These are phyloP conservation scores for Ctenoplectra terminalis DNA, from an alignment of 1,140 invertebrate species.

Conservation along the genomic window DNA sequence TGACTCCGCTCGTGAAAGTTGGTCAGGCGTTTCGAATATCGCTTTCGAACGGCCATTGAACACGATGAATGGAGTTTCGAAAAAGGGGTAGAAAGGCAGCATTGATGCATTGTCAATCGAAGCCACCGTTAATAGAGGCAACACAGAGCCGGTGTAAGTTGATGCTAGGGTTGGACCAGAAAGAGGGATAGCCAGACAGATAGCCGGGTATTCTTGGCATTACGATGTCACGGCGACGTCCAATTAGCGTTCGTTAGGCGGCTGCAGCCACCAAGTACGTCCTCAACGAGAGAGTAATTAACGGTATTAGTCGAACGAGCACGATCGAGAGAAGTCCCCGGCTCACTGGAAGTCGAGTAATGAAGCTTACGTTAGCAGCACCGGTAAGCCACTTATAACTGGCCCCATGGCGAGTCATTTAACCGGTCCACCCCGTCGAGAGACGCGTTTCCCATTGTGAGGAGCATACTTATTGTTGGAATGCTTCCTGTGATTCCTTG, in stretches of 20 bases:
- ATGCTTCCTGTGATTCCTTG: too few relatives aligned
- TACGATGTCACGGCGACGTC: slow-evolving; percentile 64
- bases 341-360: slow-evolving; percentile 61
- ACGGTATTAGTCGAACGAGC: slow-evolving; percentile 62
- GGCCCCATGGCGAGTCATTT: slow-evolving; percentile 12
- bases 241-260: slow-evolving; percentile 69
- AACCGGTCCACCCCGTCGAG: background rate
- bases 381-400: slow-evolving; percentile 39
- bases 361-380: slow-evolving; percentile 51
- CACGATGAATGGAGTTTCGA: too few relatives aligned
- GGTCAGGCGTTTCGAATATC: too few relatives aligned
- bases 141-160: background rate
- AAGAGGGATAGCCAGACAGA: slow-evolving; percentile 52
- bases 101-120: background rate
- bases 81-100: too few relatives aligned
- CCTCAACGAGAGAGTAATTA: slow-evolving; percentile 66
- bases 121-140: background rate
- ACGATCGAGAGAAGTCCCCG: slow-evolving; percentile 50
- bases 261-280: slow-evolving; percentile 44
- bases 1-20: too few relatives aligned
- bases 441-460: background rate
- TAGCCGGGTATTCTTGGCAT: slow-evolving; percentile 65
- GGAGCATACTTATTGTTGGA: background rate
- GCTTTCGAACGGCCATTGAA: too few relatives aligned
- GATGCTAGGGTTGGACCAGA: background rate